Evolutionary conservation across 1,140 invertebrate species (phyloP), one percentile per base, ranked within the genome.

Genomic region (Drosophila miranda): DNA sequence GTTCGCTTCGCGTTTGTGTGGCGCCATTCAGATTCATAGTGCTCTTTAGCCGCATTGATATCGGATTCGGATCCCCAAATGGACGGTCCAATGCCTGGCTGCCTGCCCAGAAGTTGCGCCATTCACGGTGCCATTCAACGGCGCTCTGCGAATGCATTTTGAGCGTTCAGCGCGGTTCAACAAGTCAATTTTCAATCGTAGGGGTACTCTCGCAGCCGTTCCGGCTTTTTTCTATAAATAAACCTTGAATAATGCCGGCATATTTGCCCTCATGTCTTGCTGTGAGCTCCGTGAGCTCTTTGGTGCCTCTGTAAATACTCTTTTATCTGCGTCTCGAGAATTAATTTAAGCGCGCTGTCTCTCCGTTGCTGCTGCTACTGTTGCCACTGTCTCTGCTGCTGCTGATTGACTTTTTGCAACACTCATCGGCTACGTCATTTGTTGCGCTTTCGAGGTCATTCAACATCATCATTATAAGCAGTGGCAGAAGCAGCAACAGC

Each of bases 191-290:
- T 54, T 53, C 73, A 62, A 16, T 44, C 14, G 13, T 52, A 67
- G 14, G 28, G 42, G 34, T 41, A 51, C 57, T 51, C 45, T 55
- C 30, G 54, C 54, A 57, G 30, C 51, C 59, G 59, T 57, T 57
- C 59, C 59, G 60, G 72, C 55, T 56, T 77, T 84, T 86, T 82
- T 86, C 77, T 86, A 86, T 86, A 86, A 86, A 86, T 86, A 86
- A 87, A 86, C 64, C 66, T 52, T 74, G 80, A 75, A 68, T 75
- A 75, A 75, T 41, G 76, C 80, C 79, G 79, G 75, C 70, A 70
- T 58, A 64, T 73, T 55, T 74, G 41, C 42, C 7, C 52, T 43
- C 59, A 51, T 41, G 68, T 42, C 56, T 62, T n/a, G 4, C 16
- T n/a, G 23, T 42, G 53, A 11, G 9, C 30, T 34, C 30, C 3